Evolutionary conservation across 2,797 vertebrate genomes (phyloP).

Genomic region (Trematocara caparti): DNA sequence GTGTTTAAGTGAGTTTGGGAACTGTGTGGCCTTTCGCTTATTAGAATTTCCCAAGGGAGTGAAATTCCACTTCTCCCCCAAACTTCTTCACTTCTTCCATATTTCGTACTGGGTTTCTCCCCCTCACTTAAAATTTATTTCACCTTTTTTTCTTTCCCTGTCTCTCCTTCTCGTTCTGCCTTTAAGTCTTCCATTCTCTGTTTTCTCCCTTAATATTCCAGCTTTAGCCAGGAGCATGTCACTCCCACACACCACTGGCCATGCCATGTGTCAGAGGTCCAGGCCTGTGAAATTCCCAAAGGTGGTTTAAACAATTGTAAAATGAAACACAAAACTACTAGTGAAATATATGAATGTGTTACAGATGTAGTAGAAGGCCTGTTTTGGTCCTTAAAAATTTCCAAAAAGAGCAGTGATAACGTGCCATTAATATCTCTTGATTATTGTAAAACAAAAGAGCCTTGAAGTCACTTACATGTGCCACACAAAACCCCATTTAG

Average conservation of each 20-base stretch:
- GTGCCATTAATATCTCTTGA: background rate
- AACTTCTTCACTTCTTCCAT: background rate
- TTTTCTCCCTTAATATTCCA: background rate
- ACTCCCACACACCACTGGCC: conserved; percentile 26
- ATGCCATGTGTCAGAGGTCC: conserved; percentile 39
- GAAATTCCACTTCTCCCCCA: conserved; percentile 36
- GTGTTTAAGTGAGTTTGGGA: conserved; percentile 71
- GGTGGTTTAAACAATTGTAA: conserved; percentile 10
- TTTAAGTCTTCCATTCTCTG: background rate
- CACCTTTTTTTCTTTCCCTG: background rate
- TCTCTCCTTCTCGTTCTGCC: background rate
- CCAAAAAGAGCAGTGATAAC: background rate
- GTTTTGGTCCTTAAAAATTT: background rate
- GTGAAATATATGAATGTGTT: conserved; percentile 17
- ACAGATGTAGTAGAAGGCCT: background rate
- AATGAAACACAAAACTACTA: conserved; percentile 6
- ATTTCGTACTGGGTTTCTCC: conserved; percentile 5
- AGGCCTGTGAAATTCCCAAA: conserved; percentile 18
- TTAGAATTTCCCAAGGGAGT: conserved; percentile 45
- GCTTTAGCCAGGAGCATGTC: background rate
- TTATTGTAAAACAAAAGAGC: background rate
- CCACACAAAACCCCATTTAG: conserved; percentile 14
- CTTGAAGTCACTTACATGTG: background rate
- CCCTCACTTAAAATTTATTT: background rate
- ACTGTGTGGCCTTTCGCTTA: conserved; percentile 62